Evolutionary conservation across 2,888 invertebrate genomes (phyloP).

Genomic region (Osmoderma eremita): DNA sequence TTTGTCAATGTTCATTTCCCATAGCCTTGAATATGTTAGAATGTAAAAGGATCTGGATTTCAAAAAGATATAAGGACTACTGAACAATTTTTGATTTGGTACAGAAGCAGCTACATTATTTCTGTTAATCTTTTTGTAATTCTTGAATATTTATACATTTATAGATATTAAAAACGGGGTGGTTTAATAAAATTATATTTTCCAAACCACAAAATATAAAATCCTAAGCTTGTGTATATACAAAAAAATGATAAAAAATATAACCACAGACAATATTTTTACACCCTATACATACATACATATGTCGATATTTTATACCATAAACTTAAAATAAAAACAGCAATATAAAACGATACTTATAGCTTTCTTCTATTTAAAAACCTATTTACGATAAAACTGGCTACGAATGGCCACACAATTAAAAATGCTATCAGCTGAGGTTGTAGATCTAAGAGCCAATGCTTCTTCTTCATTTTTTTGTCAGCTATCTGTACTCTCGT

Average conservation of each 20-base stretch:
- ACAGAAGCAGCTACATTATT: not conserved
- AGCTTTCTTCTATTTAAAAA: slow-evolving; percentile 49
- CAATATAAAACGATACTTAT: slow-evolving; percentile 27
- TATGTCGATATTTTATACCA: slow-evolving; percentile 26
- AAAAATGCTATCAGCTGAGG: slow-evolving; percentile 69
- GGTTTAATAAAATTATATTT: slow-evolving; percentile 44
- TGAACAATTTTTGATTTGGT: no score
- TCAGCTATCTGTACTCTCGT: slow-evolving; percentile 32
- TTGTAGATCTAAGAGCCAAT: slow-evolving; percentile 52
- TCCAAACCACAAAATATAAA: slow-evolving; percentile 57
- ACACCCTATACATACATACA: slow-evolving; percentile 25
- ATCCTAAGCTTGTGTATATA: slow-evolving; percentile 50
- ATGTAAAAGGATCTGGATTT: no score
- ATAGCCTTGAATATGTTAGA: no score
- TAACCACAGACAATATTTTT: slow-evolving; percentile 44
- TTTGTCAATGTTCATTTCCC: no score
- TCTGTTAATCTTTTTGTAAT: not conserved
- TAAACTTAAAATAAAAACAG: slow-evolving; percentile 3
- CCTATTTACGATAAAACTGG: slow-evolving; percentile 60
- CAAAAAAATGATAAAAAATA: slow-evolving; percentile 52
- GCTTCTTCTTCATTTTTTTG: slow-evolving; percentile 45
- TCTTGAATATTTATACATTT: not conserved
- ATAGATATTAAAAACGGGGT: not conserved
- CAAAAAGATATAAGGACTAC: no score
- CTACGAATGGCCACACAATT: slow-evolving; percentile 75